phyloP scores from a whole-genome alignment of 2,888 invertebrate species.

The Metopia argyrocephala region DNA sequence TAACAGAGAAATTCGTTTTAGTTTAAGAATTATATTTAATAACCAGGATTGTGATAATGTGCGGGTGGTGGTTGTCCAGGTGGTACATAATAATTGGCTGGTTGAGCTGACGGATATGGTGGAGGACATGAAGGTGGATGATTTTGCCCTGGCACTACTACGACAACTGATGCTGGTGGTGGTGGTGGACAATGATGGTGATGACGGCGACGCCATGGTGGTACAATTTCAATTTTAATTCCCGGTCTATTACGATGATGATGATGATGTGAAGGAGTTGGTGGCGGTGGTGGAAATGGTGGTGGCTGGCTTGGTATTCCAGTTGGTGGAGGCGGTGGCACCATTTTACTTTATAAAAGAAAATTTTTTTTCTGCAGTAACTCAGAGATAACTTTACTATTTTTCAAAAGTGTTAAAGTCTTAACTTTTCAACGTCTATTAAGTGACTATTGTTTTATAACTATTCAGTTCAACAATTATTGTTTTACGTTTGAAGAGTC shows the following conservation, averaged over 20 bases:
- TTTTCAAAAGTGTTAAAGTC: neutral
- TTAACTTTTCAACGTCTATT: neutral
- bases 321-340: constrained; percentile 35
- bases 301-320: neutral
- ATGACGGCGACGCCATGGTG: constrained; percentile 72
- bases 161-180: constrained; percentile 63
- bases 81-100: constrained; percentile 38
- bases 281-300: constrained; percentile 60
- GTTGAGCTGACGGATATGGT: constrained; percentile 24
- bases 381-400: neutral
- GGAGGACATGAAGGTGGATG: constrained; percentile 42
- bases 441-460: constrained; percentile 6
- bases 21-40: neutral
- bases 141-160: constrained; percentile 65
- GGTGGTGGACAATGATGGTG: constrained; percentile 65
- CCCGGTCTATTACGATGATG: constrained; percentile 68
- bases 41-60: constrained; percentile 69
- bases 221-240: constrained; percentile 70
- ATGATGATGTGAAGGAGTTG: constrained; percentile 64
- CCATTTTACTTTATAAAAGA: constrained; percentile 12
- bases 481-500: neutral
- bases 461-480: neutral
- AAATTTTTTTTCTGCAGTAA: neutral
- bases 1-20: neutral
- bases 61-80: constrained; percentile 54